Percentiles rank a stretch among this genome's conserved stretches.
Evolutionary conservation across 2,797 vertebrate species (phyloP).

Genomic region (Ibycter americanus): DNA sequence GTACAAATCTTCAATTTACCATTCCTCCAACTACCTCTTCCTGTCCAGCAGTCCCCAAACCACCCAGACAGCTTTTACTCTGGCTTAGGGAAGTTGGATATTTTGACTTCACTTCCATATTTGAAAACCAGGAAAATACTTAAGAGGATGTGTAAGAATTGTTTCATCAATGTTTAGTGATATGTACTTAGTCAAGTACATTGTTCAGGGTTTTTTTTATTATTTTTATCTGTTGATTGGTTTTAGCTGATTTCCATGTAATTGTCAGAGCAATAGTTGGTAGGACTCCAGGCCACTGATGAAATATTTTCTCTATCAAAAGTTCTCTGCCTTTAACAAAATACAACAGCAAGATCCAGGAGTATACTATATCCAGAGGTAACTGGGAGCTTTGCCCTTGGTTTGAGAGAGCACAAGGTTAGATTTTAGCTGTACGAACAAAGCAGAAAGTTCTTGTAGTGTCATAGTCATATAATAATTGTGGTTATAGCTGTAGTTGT

Average conservation of each 20-base stretch:
- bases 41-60: not conserved
- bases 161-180: not conserved
- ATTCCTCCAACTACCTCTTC: not conserved
- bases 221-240: not conserved
- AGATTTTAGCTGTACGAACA: not conserved
- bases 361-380: not conserved
- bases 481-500: not conserved
- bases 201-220: not conserved
- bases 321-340: not conserved
- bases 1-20: not conserved
- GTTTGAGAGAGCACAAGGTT: not conserved
- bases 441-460: not conserved
- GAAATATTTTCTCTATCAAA: not conserved
- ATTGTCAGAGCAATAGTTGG: not conserved
- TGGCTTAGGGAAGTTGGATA: not conserved
- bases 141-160: not conserved
- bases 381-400: not conserved
- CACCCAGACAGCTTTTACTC: not conserved
- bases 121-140: not conserved
- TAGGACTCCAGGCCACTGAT: not conserved
- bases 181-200: not conserved
- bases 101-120: not conserved
- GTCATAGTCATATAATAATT: not conserved
- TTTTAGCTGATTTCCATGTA: not conserved
- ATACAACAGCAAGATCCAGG: not conserved